These are phyloP conservation scores for Daphoenositta chrysoptera DNA, from an alignment of 2,113 vertebrate species.

Conservation along the genomic window DNA sequence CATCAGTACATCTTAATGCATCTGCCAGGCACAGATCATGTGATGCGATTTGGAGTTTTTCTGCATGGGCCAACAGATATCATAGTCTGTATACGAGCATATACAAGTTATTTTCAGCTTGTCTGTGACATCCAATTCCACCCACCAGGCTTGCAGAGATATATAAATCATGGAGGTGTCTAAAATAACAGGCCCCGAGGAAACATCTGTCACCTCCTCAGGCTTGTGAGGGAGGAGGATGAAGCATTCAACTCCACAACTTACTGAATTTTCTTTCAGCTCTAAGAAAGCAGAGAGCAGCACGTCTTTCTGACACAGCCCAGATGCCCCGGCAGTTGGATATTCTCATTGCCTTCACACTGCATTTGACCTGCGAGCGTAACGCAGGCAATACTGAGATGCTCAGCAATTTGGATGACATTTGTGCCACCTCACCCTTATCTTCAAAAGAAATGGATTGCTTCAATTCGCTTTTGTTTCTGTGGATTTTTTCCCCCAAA, in stretches of 20 bases:
- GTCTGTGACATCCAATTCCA: conserved; percentile 47
- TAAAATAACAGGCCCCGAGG: conserved; percentile 56
- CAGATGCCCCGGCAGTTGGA: background rate
- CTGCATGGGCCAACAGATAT: background rate
- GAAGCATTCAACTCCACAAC: background rate
- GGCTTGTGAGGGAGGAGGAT: background rate
- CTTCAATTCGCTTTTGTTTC: background rate
- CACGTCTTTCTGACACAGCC: background rate
- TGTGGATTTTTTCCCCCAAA: background rate
- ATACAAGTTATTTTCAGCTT: conserved; percentile 40
- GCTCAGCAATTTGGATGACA: background rate
- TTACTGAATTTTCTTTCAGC: background rate
- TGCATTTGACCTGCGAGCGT: background rate
- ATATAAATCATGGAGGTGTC: conserved; percentile 46
- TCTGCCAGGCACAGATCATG: background rate
- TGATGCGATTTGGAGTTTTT: background rate
- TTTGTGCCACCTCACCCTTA: background rate
- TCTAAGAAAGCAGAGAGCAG: background rate
- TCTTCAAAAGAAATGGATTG: background rate
- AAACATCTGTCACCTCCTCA: conserved; percentile 59
- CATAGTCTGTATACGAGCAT: background rate
- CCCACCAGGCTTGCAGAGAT: conserved; percentile 42
- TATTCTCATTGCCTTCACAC: background rate
- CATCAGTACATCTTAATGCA: background rate
- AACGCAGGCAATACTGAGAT: background rate